A percentile compares a stretch with the other conserved stretches of the same genome.
Conservation (phyloP, 2,113 vertebrate genomes). For the Sapajus apella region DNA sequence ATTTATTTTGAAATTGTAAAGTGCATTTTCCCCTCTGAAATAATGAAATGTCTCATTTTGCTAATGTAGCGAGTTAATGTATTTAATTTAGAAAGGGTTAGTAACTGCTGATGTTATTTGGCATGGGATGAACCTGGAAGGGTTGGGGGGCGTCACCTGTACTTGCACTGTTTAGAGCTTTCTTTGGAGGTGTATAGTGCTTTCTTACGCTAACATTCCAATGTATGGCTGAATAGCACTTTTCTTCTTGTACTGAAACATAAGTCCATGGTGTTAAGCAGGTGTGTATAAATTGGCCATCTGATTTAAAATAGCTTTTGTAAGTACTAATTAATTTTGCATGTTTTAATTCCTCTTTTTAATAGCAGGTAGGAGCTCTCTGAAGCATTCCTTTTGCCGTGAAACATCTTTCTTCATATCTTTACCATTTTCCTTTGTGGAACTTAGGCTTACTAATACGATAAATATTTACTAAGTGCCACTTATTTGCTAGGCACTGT, state of each 20-base stretch:
- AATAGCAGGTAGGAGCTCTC: not conserved
- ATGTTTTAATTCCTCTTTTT: not conserved
- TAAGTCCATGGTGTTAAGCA: not conserved
- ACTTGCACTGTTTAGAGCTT: not conserved
- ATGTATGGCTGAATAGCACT: not conserved
- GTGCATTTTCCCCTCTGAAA: constrained; percentile 2
- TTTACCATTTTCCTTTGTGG: not conserved
- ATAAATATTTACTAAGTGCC: not conserved
- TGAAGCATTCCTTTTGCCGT: not conserved
- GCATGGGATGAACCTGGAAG: not conserved
- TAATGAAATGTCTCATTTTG: not conserved
- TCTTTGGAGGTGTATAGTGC: not conserved
- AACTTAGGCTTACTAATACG: constrained; percentile 8
- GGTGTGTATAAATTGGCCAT: not conserved
- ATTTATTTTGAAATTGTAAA: constrained; percentile 39
- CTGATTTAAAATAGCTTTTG: not conserved
- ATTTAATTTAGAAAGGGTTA: constrained; percentile 36
- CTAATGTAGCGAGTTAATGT: not conserved
- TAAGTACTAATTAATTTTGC: constrained; percentile 41
- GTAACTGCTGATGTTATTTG: not conserved
- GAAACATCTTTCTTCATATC: not conserved
- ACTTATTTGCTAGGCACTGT: not conserved
- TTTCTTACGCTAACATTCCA: not conserved
- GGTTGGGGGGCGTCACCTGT: not conserved
- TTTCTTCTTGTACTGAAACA: constrained; percentile 25